These are phyloP conservation scores for Bombyx huttoni DNA, from an alignment of 2,888 invertebrate species.

Conservation along the genomic window DNA sequence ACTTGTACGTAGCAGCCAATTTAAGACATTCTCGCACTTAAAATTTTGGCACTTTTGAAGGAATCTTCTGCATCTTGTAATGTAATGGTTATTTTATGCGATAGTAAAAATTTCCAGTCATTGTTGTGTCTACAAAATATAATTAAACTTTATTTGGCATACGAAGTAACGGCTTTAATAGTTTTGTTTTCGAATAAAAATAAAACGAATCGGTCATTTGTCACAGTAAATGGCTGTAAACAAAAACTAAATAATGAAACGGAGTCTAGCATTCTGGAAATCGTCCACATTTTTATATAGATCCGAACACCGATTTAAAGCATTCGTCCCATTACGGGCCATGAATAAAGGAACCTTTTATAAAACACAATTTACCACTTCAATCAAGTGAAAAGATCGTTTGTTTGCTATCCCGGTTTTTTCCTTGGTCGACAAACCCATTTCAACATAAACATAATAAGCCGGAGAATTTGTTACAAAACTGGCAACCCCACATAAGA, in stretches of 20 bases:
- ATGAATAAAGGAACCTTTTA: not conserved
- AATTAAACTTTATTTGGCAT: not conserved
- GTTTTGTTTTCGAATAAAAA: not conserved
- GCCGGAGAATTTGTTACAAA: constrained; percentile 20
- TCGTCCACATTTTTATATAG: not conserved
- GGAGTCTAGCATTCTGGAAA: not conserved
- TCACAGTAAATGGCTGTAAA: not conserved
- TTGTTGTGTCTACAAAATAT: constrained; percentile 9
- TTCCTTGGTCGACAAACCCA: constrained; percentile 7
- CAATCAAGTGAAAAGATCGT: constrained; percentile 9
- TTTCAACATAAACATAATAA: constrained; percentile 13
- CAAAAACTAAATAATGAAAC: not conserved
- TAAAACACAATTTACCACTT: constrained; percentile 5
- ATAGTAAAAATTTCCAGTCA: constrained; percentile 22
- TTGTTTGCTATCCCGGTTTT: constrained; percentile 12
- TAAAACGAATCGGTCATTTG: not conserved
- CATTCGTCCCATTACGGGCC: not conserved
- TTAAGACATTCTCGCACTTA: constrained; percentile 15
- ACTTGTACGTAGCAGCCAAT: constrained; percentile 7
- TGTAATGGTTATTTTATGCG: constrained; percentile 30
- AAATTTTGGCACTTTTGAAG: constrained; percentile 15
- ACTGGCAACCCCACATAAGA: constrained; percentile 16
- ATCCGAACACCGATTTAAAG: not conserved
- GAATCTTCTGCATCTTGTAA: constrained; percentile 17
- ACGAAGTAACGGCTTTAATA: not conserved